These are phyloP conservation scores for Pungitius pungitius DNA, from an alignment of 2,113 vertebrate species.

Conservation along the genomic window DNA sequence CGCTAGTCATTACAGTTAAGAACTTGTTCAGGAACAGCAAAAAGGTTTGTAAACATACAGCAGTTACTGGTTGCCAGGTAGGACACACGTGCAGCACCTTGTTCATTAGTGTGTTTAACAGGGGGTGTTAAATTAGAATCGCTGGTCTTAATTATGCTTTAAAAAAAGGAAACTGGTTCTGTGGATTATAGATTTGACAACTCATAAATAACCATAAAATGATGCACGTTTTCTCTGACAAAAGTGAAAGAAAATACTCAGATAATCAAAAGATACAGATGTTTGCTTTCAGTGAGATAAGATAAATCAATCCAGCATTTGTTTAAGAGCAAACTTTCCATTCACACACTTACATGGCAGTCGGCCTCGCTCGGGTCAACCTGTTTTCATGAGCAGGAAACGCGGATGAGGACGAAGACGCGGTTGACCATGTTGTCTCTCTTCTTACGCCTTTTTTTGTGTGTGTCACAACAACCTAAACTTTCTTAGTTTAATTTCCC, in stretches of 20 bases:
- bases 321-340: not conserved
- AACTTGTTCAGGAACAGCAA: not conserved
- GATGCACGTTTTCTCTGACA: slow-evolving; percentile 19
- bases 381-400: slow-evolving; percentile 44
- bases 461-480: slow-evolving; percentile 27
- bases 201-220: slow-evolving; percentile 1
- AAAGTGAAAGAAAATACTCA: not conserved
- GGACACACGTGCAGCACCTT: not conserved
- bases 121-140: too few relatives aligned
- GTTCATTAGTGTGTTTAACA: not conserved
- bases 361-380: slow-evolving; percentile 44
- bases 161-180: not conserved
- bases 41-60: not conserved
- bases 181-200: not conserved
- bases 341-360: slow-evolving; percentile 61
- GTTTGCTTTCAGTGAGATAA: not conserved
- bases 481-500: not conserved
- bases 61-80: not conserved
- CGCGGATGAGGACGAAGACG: slow-evolving; percentile 20
- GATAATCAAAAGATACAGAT: not conserved
- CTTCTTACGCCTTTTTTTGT: slow-evolving; percentile 5
- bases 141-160: not conserved
- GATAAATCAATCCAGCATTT: not conserved
- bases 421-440: slow-evolving; percentile 39
- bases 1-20: not conserved